Conservation (phyloP, 2,113 vertebrate genomes). For the Pluvialis apricaria region DNA sequence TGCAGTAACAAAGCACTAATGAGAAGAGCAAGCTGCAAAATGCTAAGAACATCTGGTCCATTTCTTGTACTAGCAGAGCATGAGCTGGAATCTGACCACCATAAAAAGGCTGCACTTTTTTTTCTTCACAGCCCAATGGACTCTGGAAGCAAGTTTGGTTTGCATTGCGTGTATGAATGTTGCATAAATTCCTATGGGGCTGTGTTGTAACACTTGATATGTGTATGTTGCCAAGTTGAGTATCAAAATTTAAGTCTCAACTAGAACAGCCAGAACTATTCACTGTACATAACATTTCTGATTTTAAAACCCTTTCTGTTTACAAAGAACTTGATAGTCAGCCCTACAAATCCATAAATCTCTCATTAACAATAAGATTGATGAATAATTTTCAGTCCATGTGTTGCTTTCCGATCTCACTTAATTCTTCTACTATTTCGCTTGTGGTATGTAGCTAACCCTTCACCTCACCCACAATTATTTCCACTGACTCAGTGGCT, state of each 20-base stretch:
- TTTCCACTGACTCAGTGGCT: background rate
- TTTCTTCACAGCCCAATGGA: background rate
- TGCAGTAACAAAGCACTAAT: constrained; percentile 27
- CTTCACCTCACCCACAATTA: background rate
- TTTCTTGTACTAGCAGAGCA: background rate
- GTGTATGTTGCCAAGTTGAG: background rate
- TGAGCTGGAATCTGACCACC: background rate
- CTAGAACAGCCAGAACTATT: background rate
- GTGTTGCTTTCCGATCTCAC: background rate
- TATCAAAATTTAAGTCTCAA: background rate
- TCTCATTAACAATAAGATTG: background rate
- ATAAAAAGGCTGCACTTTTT: background rate
- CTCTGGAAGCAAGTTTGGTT: background rate
- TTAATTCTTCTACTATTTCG: background rate
- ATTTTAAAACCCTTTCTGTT: background rate
- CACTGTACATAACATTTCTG: background rate
- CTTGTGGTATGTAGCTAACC: background rate
- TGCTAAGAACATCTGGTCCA: background rate
- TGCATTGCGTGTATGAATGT: background rate
- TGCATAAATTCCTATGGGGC: background rate
- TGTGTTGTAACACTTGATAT: background rate
- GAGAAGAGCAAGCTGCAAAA: constrained; percentile 12
- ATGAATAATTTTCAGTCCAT: background rate
- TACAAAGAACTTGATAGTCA: background rate
- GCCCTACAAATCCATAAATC: background rate